phyloP scores from a whole-genome alignment of 2,888 invertebrate species.

The Panzeria rudis region DNA sequence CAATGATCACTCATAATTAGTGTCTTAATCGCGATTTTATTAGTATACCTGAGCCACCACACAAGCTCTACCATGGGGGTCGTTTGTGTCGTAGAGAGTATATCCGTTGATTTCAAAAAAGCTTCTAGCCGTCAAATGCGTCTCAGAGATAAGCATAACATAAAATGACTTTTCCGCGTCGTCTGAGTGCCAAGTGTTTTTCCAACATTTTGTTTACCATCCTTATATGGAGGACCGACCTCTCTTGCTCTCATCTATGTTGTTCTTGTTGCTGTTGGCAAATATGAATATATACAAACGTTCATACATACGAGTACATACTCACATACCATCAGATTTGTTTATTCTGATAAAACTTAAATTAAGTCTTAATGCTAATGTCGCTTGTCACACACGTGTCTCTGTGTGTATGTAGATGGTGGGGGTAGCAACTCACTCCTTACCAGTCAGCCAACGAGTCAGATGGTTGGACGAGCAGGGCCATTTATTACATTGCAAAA shows the following conservation, averaged over 20 bases:
- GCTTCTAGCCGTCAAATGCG: too few relatives aligned
- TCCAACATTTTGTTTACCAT: slow-evolving; percentile 3
- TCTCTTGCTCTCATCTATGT: not conserved
- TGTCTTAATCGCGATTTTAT: too few relatives aligned
- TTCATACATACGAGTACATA: too few relatives aligned
- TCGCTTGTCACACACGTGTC: slow-evolving; percentile 81
- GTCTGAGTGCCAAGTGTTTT: not conserved
- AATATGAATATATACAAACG: too few relatives aligned
- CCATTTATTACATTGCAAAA: slow-evolving; percentile 76
- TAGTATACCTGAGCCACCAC: too few relatives aligned
- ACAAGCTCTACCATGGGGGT: too few relatives aligned
- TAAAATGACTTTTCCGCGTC: slow-evolving; percentile 14
- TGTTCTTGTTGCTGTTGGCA: slow-evolving; percentile 19
- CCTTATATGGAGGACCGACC: slow-evolving; percentile 7
- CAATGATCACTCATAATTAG: too few relatives aligned
- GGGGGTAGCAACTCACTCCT: slow-evolving; percentile 37
- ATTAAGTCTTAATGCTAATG: slow-evolving; percentile 83
- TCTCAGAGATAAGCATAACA: too few relatives aligned
- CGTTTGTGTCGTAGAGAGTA: too few relatives aligned
- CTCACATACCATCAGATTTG: slow-evolving; percentile 77
- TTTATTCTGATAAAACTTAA: slow-evolving; percentile 81
- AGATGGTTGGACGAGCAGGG: slow-evolving; percentile 1
- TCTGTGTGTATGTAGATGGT: slow-evolving; percentile 47
- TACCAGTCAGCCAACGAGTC: not conserved
- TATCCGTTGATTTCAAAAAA: too few relatives aligned